Evolutionary conservation across 2,888 invertebrate genomes (phyloP).

Genomic region (Atethmia centrago): DNA sequence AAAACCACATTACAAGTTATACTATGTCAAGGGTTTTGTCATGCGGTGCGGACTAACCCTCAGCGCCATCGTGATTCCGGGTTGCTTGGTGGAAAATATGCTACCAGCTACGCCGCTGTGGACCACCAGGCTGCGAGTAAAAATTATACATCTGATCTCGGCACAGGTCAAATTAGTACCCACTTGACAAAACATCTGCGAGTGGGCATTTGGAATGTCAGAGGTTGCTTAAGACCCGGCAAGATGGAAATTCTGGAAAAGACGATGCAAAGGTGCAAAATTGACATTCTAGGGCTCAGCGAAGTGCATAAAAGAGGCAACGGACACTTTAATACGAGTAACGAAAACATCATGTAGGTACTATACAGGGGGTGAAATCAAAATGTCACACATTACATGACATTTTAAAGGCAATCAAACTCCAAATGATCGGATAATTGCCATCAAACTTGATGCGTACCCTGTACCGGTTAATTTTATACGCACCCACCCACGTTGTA

Average conservation of each 20-base stretch:
- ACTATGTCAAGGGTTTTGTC: neutral
- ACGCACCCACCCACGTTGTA: too few species aligned
- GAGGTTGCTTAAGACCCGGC: neutral
- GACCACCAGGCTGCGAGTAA: neutral
- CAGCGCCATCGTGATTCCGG: neutral
- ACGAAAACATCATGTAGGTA: neutral
- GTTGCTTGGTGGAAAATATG: constrained; percentile 1
- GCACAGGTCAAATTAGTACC: neutral
- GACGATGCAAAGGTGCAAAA: neutral
- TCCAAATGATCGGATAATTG: neutral
- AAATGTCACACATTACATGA: neutral
- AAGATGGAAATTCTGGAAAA: neutral
- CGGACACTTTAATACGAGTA: neutral
- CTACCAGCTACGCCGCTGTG: neutral
- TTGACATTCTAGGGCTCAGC: neutral
- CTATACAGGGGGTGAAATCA: neutral
- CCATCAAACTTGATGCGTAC: neutral
- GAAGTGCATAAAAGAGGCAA: neutral
- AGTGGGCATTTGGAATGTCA: too few species aligned
- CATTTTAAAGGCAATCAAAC: neutral
- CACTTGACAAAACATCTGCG: neutral
- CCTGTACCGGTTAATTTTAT: too few species aligned
- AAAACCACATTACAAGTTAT: neutral
- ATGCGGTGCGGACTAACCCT: neutral
- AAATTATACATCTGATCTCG: neutral